These are phyloP conservation scores for Remorina albescens DNA, from an alignment of 2,797 vertebrate species.

Conservation along the genomic window DNA sequence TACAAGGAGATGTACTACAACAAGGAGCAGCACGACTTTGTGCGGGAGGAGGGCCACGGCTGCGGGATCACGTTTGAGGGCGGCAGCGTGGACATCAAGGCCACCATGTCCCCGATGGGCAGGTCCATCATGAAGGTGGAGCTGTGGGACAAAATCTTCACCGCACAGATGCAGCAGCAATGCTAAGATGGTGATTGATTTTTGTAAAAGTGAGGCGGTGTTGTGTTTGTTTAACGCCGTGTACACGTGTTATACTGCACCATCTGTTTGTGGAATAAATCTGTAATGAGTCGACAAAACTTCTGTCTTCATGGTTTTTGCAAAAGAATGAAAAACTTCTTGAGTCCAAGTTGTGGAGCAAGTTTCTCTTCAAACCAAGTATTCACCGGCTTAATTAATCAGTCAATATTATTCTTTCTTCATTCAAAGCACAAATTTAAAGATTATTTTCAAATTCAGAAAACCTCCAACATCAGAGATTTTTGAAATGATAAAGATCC, in stretches of 20 bases:
- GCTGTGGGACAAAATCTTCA: constrained; percentile 77
- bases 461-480: background rate
- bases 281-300: background rate
- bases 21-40: constrained; percentile 56
- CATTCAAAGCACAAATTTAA: background rate
- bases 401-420: background rate
- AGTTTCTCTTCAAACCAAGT: no score
- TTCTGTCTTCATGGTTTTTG: constrained; percentile 18
- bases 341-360: background rate
- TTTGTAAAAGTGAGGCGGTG: background rate
- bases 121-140: constrained; percentile 78
- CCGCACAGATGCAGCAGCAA: fast-evolving
- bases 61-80: constrained; percentile 43
- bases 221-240: background rate
- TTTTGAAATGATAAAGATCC: background rate
- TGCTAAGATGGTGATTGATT: background rate
- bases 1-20: constrained; percentile 79
- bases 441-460: background rate
- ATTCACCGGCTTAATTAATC: background rate
- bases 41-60: constrained; percentile 47
- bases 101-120: constrained; percentile 75
- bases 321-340: background rate
- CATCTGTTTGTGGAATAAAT: constrained; percentile 60
- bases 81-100: constrained; percentile 57
- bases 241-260: constrained; percentile 3